Evolutionary conservation across 2,797 vertebrate genomes (phyloP), one percentile per base, ranked within the genome.

Genomic region (Silurus lanzhouensis): DNA sequence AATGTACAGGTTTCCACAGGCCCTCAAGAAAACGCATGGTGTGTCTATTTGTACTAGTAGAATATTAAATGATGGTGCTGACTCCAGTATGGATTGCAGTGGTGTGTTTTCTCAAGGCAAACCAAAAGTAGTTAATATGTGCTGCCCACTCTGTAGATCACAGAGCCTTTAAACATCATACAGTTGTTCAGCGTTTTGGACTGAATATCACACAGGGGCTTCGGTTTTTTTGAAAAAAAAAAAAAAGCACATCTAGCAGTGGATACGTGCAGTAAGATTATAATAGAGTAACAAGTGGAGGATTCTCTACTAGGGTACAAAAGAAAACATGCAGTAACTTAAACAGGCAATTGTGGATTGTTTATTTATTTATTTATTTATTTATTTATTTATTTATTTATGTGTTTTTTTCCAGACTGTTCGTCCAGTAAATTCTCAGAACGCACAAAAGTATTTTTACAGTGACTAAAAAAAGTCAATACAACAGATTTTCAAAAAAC

Each of bases 131-230:
- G 19, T 27, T 75, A 64, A 72, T 79, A 48, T 82, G 83, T 67
- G 60, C 31, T 81, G 72, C 46, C 64, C 70, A 81, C 70, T 52
- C 58, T 81, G 55, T 58, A 72, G 78, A 71, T 66, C 75, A 81
- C 48, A 31, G 68, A 85, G 27, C 46, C 70, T 46, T 80, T 25
- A 80, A 46, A 80, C 82, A 80, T 83, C 63, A 76, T 67, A 83
- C 77, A 85, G 80, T 77, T 83, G 70, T 25, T 74, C 38, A 46
- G 71, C 14, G 46, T 25, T 52, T 5, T 55, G 71, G 44, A 19
- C 17, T 44, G 67, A 71, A 46, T 38, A 5, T 76, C 74, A 13
- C 55, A 13, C 55, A 25, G 12, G 10, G 17, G 9, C 25, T 20
- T 77, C 55, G 20, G 55, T 58, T 58, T 77, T n/a, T 58, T 58